Percentiles rank a stretch among this genome's conserved stretches.
These are phyloP conservation scores for Apus apus DNA, from an alignment of 2,113 vertebrate genomes.

Conservation along the genomic window DNA sequence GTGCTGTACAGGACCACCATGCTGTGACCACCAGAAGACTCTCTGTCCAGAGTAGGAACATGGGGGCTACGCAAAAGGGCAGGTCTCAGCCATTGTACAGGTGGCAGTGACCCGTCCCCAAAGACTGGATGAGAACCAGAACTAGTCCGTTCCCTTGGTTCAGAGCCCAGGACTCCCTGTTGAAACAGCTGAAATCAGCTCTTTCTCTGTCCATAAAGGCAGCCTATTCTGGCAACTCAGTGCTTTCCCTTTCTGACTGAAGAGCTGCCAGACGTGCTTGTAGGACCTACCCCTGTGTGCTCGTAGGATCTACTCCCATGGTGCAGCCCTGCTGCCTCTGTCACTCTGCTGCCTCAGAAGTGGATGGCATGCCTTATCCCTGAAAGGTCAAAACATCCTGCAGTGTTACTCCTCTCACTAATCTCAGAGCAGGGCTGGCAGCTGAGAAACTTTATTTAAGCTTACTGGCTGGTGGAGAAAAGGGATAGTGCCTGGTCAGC, in stretches of 20 bases:
- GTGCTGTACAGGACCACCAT: too few relatives aligned
- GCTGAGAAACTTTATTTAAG: not conserved
- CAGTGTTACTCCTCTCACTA: not conserved
- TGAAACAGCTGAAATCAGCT: not conserved
- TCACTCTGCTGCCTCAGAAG: not conserved
- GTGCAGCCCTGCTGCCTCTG: not conserved
- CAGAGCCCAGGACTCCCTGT: not conserved
- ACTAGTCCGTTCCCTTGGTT: not conserved
- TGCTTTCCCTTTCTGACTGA: not conserved
- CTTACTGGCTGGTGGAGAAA: not conserved
- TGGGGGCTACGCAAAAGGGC: not conserved
- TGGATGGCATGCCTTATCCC: not conserved
- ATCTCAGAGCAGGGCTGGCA: not conserved
- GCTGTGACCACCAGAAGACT: not conserved
- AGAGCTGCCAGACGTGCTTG: not conserved
- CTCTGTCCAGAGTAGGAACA: not conserved
- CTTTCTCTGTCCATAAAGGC: not conserved
- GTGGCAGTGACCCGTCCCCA: too few relatives aligned
- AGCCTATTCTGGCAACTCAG: not conserved
- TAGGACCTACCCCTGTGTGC: not conserved
- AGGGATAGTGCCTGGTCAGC: rapidly evolving
- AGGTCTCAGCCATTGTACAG: rapidly evolving
- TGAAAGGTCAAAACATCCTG: not conserved
- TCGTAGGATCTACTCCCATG: not conserved
- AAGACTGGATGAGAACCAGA: not conserved